Evolutionary conservation across 2,113 vertebrate species (phyloP).

Genomic region (Callorhinus ursinus): DNA sequence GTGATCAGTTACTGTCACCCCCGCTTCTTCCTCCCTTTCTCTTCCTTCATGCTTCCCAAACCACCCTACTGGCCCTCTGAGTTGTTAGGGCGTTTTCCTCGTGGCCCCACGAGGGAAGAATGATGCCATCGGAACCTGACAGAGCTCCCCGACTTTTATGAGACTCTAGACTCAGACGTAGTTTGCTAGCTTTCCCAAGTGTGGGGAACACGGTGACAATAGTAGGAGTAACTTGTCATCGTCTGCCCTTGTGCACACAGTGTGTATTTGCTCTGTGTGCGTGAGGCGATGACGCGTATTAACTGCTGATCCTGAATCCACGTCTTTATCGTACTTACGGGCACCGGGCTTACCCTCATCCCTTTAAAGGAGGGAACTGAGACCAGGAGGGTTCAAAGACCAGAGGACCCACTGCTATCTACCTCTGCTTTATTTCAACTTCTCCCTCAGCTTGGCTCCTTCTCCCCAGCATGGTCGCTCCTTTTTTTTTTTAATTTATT

Average conservation of each 20-base stretch:
- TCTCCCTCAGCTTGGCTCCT: not conserved
- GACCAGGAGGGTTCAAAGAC: not conserved
- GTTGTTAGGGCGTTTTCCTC: not conserved
- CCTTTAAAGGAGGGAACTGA: not conserved
- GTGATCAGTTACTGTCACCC: not conserved
- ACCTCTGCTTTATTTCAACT: not conserved
- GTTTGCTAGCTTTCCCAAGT: not conserved
- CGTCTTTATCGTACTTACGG: accelerated
- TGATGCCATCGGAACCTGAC: no score
- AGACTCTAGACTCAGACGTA: not conserved
- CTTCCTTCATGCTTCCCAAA: not conserved
- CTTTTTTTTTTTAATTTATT: not conserved
- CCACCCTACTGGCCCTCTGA: accelerated
- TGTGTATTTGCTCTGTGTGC: no score
- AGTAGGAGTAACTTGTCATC: accelerated
- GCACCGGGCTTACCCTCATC: not conserved
- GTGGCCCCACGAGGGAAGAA: no score
- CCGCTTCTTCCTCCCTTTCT: not conserved
- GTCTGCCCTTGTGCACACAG: no score
- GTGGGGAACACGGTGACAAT: accelerated
- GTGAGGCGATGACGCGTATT: accelerated
- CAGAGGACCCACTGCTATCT: not conserved
- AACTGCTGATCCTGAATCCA: no score
- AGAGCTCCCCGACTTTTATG: not conserved
- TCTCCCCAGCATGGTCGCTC: accelerated